A percentile compares a stretch with the other conserved stretches of the same genome.
Evolutionary conservation across 37 sponge, comb jelly and placozoan species (phyloP).

Genomic region (Crambe crambe): DNA sequence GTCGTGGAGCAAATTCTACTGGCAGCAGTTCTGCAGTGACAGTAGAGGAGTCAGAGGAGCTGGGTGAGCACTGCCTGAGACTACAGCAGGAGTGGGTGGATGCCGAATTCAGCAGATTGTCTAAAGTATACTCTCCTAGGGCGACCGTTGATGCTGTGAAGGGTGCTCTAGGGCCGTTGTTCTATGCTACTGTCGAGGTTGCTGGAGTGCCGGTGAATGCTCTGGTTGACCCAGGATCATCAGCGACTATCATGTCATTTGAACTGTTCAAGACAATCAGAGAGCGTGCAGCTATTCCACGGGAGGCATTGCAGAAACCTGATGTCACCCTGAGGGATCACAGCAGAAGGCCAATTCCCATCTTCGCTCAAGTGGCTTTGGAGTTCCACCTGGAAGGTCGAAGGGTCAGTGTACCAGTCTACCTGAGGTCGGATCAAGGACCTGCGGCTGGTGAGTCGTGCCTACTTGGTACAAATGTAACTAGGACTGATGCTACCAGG

Average conservation of each 20-base stretch:
- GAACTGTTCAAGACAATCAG: conserved; percentile 22
- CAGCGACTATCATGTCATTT: conserved; percentile 33
- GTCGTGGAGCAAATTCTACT: background rate
- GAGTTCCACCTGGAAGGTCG: background rate
- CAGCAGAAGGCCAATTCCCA: conserved; percentile 23
- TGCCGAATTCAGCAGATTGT: conserved; percentile 8
- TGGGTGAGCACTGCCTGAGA: background rate
- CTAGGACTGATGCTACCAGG: conserved; percentile 20
- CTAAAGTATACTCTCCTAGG: background rate
- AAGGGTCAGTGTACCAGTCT: background rate
- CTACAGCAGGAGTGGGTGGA: conserved; percentile 23
- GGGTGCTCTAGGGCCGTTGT: conserved; percentile 24
- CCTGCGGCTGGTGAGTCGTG: background rate
- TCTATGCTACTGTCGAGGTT: conserved; percentile 20
- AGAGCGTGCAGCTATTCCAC: background rate
- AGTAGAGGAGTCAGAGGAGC: background rate
- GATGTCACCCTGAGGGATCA: conserved; percentile 15
- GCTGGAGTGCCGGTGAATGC: conserved; percentile 4
- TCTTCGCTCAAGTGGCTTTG: background rate
- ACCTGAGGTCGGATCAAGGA: conserved; percentile 7
- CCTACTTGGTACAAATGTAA: conserved; percentile 11
- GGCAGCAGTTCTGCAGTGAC: conserved; percentile 13
- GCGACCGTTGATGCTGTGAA: background rate
- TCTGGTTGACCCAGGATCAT: conserved; percentile 31
- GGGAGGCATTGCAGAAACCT: background rate